These are phyloP conservation scores for Naja naja DNA, from an alignment of 2,113 vertebrate genomes.

Conservation along the genomic window DNA sequence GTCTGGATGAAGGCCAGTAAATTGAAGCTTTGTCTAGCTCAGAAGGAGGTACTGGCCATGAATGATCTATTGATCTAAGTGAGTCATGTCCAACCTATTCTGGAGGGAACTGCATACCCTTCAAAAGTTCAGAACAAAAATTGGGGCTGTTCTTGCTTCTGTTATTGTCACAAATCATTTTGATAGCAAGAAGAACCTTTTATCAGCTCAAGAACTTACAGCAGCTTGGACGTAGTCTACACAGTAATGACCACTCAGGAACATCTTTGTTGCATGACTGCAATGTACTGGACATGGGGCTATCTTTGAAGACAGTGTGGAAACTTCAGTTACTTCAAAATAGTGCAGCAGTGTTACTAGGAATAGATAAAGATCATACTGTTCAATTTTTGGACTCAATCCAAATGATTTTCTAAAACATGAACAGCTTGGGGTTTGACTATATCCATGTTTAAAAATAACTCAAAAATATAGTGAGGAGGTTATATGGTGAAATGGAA, in stretches of 20 bases:
- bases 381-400: background rate
- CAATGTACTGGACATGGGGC: background rate
- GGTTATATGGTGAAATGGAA: background rate
- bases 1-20: background rate
- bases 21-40: background rate
- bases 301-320: background rate
- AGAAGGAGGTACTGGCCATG: background rate
- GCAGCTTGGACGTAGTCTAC: background rate
- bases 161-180: background rate
- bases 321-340: background rate
- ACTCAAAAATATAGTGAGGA: background rate
- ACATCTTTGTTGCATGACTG: background rate
- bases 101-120: background rate
- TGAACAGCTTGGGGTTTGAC: background rate
- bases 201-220: background rate
- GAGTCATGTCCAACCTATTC: background rate
- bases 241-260: background rate
- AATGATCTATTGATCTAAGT: background rate
- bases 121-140: background rate
- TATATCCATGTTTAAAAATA: background rate
- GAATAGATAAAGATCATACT: background rate
- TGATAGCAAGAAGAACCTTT: background rate
- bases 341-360: background rate
- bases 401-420: background rate
- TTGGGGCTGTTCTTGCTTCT: background rate